Evolutionary conservation across 1,140 invertebrate genomes (phyloP).

Genomic region (Triops longicaudatus): DNA sequence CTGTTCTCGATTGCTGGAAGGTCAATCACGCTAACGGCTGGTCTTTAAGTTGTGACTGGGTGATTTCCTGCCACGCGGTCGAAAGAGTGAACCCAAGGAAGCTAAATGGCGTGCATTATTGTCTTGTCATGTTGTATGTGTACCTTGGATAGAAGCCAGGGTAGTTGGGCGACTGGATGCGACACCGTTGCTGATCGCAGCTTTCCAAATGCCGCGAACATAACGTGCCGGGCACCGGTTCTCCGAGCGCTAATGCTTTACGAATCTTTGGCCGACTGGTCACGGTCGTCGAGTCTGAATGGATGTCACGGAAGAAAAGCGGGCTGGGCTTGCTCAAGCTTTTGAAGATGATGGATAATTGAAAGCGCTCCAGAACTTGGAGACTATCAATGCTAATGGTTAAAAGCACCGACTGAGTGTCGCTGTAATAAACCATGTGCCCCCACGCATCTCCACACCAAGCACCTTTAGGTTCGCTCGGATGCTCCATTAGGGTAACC

Average conservation of each 20-base stretch:
- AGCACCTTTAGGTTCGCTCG: conserved; percentile 51
- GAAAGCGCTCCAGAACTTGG: conserved; percentile 10
- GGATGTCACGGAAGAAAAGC: not conserved
- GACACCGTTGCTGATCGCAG: conserved; percentile 20
- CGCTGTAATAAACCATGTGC: conserved; percentile 75
- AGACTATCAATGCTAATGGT: conserved; percentile 3
- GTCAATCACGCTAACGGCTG: not conserved
- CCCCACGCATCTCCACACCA: conserved; percentile 78
- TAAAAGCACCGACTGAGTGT: conserved; percentile 54
- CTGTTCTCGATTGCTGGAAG: not conserved
- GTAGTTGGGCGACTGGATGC: conserved; percentile 20
- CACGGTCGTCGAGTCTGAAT: not conserved
- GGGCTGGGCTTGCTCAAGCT: conserved; percentile 5
- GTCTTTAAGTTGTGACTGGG: not conserved
- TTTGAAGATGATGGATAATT: not conserved
- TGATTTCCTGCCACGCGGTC: not conserved
- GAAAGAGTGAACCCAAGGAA: not conserved
- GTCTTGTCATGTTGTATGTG: not conserved
- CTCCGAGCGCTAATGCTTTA: not conserved
- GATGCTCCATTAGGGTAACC: conserved; percentile 11
- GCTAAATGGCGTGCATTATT: not conserved
- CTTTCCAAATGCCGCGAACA: conserved; percentile 21
- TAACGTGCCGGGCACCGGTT: conserved; percentile 20
- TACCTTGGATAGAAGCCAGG: conserved; percentile 24
- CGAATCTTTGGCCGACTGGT: not conserved